Conservation (phyloP, 2,888 invertebrate species). For the Argyra leucocephala region DNA sequence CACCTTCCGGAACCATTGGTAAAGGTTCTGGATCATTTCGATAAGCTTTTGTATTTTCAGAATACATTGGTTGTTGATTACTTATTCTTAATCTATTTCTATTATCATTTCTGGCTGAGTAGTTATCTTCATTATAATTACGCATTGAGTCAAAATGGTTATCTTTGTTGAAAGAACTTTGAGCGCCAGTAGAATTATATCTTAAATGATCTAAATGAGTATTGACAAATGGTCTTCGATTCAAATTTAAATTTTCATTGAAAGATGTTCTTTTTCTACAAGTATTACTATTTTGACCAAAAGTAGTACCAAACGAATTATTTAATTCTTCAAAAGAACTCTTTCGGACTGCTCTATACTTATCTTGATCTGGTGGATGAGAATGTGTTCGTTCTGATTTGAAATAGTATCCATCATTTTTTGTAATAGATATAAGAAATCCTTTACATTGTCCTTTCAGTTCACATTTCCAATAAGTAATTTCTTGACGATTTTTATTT, state of each 20-base stretch:
- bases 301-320: not conserved
- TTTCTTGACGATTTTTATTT: not conserved
- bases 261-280: not conserved
- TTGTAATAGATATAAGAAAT: not conserved
- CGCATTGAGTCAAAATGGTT: not conserved
- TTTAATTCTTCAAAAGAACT: not conserved
- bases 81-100: not conserved
- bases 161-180: not conserved
- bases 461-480: slow-evolving; percentile 8
- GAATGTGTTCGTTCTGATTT: not conserved
- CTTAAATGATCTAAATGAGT: not conserved
- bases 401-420: not conserved
- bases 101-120: not conserved
- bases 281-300: not conserved
- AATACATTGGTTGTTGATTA: not conserved
- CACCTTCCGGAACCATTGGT: not conserved
- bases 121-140: not conserved
- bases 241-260: not conserved
- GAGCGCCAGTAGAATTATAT: not conserved
- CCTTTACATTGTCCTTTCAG: not conserved
- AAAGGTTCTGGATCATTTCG: not conserved
- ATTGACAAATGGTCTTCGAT: not conserved
- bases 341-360: not conserved
- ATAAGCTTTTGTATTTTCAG: not conserved
- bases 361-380: not conserved